These are phyloP conservation scores for Corythornis madagascariensis DNA, from an alignment of 2,113 vertebrate species.

Conservation along the genomic window DNA sequence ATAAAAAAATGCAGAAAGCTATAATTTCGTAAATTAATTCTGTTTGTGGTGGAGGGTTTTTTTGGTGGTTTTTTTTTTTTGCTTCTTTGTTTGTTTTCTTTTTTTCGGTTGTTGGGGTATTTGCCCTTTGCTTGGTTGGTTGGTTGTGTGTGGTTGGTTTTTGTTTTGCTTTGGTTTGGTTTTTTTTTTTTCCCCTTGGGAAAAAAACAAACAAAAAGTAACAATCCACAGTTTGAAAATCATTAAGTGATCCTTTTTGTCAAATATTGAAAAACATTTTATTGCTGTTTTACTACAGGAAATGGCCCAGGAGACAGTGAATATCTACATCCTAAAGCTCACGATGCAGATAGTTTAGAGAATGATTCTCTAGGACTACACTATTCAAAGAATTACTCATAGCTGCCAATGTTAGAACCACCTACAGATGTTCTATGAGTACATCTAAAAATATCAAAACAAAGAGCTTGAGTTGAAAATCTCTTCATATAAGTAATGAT, in stretches of 20 bases:
- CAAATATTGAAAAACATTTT: background rate
- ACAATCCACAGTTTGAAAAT: background rate
- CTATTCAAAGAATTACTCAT: background rate
- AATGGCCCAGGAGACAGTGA: background rate
- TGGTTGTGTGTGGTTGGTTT: too few species aligned
- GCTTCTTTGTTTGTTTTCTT: background rate
- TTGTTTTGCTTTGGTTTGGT: too few species aligned
- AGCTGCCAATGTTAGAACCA: background rate
- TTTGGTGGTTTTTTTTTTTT: background rate
- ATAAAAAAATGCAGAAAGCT: background rate
- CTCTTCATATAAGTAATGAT: background rate
- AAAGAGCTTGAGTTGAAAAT: background rate
- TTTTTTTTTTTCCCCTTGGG: background rate
- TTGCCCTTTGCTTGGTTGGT: too few species aligned
- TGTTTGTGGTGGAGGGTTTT: background rate
- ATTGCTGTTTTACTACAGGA: background rate
- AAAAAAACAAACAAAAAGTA: too few species aligned
- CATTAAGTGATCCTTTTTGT: background rate
- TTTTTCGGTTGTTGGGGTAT: background rate
- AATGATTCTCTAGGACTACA: background rate
- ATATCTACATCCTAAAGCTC: background rate
- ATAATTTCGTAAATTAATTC: background rate
- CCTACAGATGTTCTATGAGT: background rate
- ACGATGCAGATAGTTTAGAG: background rate
- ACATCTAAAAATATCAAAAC: accelerated